A percentile compares a stretch with the other conserved stretches of the same genome.
Evolutionary conservation across 2,888 invertebrate genomes (phyloP).

Genomic region (Temnothorax rugatulus): DNA sequence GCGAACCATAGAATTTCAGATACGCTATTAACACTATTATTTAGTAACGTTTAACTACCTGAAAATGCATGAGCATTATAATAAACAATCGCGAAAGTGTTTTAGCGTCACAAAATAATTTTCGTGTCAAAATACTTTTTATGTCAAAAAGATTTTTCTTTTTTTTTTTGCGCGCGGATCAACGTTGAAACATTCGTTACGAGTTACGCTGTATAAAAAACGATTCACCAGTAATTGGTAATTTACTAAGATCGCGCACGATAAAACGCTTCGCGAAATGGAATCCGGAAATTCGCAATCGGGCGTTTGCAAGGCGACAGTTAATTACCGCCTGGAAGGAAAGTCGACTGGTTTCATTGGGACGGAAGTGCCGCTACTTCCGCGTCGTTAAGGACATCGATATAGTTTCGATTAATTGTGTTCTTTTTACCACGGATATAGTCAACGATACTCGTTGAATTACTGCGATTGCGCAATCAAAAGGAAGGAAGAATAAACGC

Average conservation of each 20-base stretch:
- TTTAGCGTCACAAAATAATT: slow-evolving; percentile 3
- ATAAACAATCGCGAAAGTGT: slow-evolving; percentile 26
- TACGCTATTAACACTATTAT: slow-evolving; percentile 40
- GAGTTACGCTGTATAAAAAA: slow-evolving; percentile 17
- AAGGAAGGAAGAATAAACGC: slow-evolving; percentile 5
- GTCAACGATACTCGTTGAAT: slow-evolving; percentile 18
- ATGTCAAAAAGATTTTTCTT: neutral
- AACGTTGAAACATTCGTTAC: slow-evolving; percentile 19
- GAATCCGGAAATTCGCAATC: slow-evolving; percentile 41
- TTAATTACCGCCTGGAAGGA: slow-evolving; percentile 39
- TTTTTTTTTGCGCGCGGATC: neutral
- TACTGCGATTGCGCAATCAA: slow-evolving; percentile 36
- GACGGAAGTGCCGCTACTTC: slow-evolving; percentile 31
- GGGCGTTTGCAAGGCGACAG: slow-evolving; percentile 38
- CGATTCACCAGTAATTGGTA: slow-evolving; percentile 15
- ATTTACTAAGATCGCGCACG: slow-evolving; percentile 7
- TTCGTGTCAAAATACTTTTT: slow-evolving; percentile 30
- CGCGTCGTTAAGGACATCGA: slow-evolving; percentile 16
- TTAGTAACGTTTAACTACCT: slow-evolving; percentile 29
- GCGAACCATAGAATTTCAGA: slow-evolving; percentile 33
- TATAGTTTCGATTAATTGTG: slow-evolving; percentile 50
- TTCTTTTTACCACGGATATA: neutral
- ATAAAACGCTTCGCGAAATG: slow-evolving; percentile 43
- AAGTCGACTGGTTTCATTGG: slow-evolving; percentile 42
- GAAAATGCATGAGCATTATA: slow-evolving; percentile 42